Percentiles rank a stretch among this genome's conserved stretches.
Conservation (phyloP, 2,113 vertebrate species). For the Myrmecobius fasciatus region DNA sequence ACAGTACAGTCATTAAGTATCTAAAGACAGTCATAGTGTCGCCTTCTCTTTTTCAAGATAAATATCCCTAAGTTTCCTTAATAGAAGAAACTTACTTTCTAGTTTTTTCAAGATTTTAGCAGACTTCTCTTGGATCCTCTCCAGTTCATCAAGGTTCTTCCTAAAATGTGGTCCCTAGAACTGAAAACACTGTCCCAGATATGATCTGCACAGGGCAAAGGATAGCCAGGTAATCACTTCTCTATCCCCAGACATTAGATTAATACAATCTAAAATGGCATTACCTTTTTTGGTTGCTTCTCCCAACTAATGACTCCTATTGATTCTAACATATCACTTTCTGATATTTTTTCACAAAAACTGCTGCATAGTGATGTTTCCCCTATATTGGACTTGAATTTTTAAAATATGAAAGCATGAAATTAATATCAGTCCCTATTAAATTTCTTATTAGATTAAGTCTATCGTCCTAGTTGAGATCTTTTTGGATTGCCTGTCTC, state of each 20-base stretch:
- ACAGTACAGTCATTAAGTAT: neutral
- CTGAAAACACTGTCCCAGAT: neutral
- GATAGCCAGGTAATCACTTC: neutral
- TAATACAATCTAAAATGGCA: neutral
- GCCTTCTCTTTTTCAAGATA: neutral
- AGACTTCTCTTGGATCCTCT: neutral
- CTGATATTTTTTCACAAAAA: neutral
- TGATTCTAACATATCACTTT: neutral
- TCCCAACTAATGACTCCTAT: neutral
- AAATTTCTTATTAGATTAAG: neutral
- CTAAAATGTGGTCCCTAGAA: neutral
- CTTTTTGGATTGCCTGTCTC: neutral
- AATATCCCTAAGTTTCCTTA: neutral
- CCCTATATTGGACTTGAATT: neutral
- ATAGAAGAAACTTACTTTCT: neutral
- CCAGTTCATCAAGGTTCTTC: neutral
- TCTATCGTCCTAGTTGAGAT: neutral
- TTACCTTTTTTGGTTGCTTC: neutral
- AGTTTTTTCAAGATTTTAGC: neutral
- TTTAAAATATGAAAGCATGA: neutral
- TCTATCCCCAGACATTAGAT: neutral
- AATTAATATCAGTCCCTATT: neutral
- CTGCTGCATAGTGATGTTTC: neutral
- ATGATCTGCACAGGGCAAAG: neutral
- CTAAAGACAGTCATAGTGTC: neutral